Evolutionary conservation across 2,113 vertebrate species (phyloP).

Genomic region (Panthera tigris): DNA sequence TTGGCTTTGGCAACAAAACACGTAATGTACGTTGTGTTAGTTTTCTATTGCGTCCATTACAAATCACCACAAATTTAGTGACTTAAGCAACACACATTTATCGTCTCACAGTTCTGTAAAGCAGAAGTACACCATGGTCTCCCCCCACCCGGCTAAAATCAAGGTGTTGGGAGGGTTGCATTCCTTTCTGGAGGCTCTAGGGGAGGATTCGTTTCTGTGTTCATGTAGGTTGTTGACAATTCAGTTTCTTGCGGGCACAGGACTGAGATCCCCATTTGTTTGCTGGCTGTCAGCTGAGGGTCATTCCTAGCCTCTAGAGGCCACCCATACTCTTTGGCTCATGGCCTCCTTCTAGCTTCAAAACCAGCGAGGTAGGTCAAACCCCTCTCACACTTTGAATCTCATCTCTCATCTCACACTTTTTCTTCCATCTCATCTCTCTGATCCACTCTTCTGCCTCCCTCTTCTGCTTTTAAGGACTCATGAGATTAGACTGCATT

Average conservation of each 20-base stretch:
- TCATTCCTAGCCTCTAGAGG: not conserved
- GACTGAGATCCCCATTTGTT: not conserved
- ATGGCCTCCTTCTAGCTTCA: not conserved
- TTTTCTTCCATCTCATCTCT: not conserved
- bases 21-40: not conserved
- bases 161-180: not conserved
- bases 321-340: not conserved
- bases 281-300: not conserved
- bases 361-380: constrained; percentile 6
- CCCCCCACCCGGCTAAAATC: not conserved
- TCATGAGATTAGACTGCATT: not conserved
- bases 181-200: not conserved
- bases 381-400: not conserved
- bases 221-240: not conserved
- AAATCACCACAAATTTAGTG: not conserved
- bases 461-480: constrained; percentile 7
- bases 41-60: not conserved
- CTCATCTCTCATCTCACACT: not conserved
- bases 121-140: not conserved
- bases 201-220: not conserved
- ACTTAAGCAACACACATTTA: not conserved
- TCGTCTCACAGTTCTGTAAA: not conserved
- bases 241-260: not conserved
- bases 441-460: not conserved
- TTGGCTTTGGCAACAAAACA: not conserved